A percentile compares a stretch with the other conserved stretches of the same genome.
These are phyloP conservation scores for Proctacanthus coquilletti DNA, from an alignment of 1,140 invertebrate genomes.

Conservation along the genomic window DNA sequence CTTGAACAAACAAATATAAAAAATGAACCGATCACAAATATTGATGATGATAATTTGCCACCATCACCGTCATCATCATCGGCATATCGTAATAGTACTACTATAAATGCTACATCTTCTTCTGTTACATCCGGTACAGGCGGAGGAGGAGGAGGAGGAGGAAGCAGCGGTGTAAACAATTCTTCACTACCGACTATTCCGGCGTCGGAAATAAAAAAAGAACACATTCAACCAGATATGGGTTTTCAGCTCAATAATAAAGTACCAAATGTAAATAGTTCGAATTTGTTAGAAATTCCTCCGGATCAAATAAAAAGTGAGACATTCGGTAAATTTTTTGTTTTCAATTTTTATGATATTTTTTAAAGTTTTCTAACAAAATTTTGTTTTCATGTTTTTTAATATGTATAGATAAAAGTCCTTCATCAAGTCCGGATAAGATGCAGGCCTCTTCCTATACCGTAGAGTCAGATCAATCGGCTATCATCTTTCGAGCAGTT, in stretches of 20 bases:
- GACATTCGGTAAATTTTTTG: background rate
- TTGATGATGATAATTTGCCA: background rate
- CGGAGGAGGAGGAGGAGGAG: background rate
- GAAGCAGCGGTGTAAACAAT: too few species aligned
- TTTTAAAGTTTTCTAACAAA: background rate
- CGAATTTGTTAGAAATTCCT: slow-evolving; percentile 9
- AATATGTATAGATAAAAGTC: slow-evolving; percentile 2
- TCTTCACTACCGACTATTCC: too few species aligned
- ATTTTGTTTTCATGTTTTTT: too few species aligned
- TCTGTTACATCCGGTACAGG: background rate
- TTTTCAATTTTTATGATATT: background rate
- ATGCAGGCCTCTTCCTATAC: background rate
- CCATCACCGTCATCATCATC: background rate
- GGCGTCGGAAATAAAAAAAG: too few species aligned
- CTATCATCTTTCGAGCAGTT: slow-evolving; percentile 1
- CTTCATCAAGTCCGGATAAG: slow-evolving; percentile 3
- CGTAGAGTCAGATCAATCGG: slow-evolving; percentile 3
- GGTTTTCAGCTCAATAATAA: too few species aligned
- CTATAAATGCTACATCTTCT: background rate
- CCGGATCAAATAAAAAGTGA: slow-evolving; percentile 10
- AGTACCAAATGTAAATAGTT: too few species aligned
- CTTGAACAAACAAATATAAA: slow-evolving; percentile 1
- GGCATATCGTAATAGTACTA: background rate
- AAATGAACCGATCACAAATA: background rate
- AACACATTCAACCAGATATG: too few species aligned